Evolutionary conservation across 2,797 vertebrate genomes (phyloP).

Genomic region (Falco rusticolus): DNA sequence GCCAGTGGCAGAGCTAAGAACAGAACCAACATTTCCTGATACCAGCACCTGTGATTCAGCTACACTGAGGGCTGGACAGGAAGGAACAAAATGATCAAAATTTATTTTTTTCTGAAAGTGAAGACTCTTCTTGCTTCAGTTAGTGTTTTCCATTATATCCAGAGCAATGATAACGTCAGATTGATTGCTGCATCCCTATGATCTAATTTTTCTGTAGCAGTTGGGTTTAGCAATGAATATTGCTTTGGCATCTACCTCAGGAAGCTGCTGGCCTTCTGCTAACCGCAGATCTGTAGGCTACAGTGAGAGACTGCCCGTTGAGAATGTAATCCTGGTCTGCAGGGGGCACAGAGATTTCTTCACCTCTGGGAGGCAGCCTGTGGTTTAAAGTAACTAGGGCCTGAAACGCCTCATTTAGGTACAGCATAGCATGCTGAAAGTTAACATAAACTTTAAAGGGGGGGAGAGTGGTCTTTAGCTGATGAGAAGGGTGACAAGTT

Average conservation of each 20-base stretch:
- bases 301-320: neutral
- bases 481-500: neutral
- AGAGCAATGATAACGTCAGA: neutral
- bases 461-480: neutral
- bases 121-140: neutral
- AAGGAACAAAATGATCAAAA: conserved; percentile 10
- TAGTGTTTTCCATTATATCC: neutral
- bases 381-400: neutral
- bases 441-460: neutral
- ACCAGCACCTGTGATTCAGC: conserved; percentile 16
- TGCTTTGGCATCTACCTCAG: neutral
- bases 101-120: neutral
- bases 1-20: conserved; percentile 13
- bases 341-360: conserved; percentile 16
- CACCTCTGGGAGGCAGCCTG: conserved; percentile 27
- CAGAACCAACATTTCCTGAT: conserved; percentile 3
- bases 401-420: neutral
- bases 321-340: conserved; percentile 9
- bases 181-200: neutral
- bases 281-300: neutral
- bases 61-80: neutral
- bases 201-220: neutral
- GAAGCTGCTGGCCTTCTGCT: conserved; percentile 9
- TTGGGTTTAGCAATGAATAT: neutral
- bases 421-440: neutral